Percentiles rank a stretch among this genome's conserved stretches.
Evolutionary conservation across 2,113 vertebrate genomes (phyloP).

Genomic region (Engystomops pustulosus): DNA sequence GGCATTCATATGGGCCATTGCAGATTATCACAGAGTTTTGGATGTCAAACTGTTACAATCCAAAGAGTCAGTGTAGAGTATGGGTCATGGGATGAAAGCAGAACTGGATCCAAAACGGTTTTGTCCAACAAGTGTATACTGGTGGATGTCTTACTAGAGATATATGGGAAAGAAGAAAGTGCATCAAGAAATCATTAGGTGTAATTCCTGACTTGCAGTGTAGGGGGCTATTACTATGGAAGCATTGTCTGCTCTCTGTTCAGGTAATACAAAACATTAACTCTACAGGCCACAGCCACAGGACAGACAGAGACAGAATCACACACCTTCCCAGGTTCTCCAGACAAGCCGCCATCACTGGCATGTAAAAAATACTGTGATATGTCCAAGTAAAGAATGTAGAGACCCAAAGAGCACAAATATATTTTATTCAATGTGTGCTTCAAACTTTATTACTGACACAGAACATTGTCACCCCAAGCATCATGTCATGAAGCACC

Average conservation of each 20-base stretch:
- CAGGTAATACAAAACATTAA: not conserved
- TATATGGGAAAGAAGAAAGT: not conserved
- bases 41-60: not conserved
- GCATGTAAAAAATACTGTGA: not conserved
- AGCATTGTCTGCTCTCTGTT: not conserved
- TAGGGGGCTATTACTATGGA: not conserved
- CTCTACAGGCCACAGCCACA: not conserved
- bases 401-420: conserved; percentile 20
- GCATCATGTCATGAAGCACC: not conserved
- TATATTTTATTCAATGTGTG: not conserved
- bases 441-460: not conserved
- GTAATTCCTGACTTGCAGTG: not conserved
- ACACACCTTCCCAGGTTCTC: not conserved
- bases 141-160: not conserved
- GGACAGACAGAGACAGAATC: not conserved
- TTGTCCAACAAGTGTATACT: too few relatives aligned
- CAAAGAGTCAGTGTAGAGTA: not conserved
- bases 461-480: not conserved
- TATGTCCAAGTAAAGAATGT: not conserved
- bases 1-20: not conserved
- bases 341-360: not conserved
- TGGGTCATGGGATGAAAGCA: too few relatives aligned
- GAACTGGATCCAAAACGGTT: too few relatives aligned
- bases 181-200: not conserved
- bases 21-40: not conserved